Base-by-base conservation (phyloP, 2,888 invertebrate species). In the Hydrotaea cyrtoneurina region DNA sequence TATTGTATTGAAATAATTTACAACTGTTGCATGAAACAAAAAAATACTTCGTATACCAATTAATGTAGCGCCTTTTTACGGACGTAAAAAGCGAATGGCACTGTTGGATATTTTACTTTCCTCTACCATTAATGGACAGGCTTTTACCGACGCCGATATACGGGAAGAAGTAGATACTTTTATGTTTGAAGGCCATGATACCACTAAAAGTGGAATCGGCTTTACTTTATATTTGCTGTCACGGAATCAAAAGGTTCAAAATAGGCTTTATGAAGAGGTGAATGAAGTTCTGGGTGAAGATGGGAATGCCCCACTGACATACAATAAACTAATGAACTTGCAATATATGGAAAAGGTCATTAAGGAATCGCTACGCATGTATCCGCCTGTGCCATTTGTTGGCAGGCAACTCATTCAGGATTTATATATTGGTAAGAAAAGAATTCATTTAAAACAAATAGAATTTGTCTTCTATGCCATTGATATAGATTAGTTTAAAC, bases 301-400 rank as follows among this genome's bases (percentile, higher is more conserved):
- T 64, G 13, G 17, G n/a, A 39, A 80, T 17, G 76, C 73, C 74
- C 76, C 83, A n/a, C 21, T 87, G 3, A 84, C 86, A n/a, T 85
- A 87, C 31, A 78, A 80, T 0, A 84, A 88, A 26, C 66, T 91
- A 0, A 87, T 88, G 17, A 86, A 90, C 50, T 83, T 91, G 0
- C 89, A 89, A 78, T 90, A 89, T 53, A 91, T 95, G 82, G 95
- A 95, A 81, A 93, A 94, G 81, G 95, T 94, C 77, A 94, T 95
- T 23, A 95, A 95, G 88, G 95, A 95, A 89, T 92, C 94, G 0
- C 87, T 95, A 81, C 91, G 95, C 39, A 88, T 95, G 23, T 94
- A 94, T 87, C 95, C 95, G 0, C 94, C 95, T 69, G 95, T 95
- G 2, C 94, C 94, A 53, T 92, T 95, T 43, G 93, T 95, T 66